Evolutionary conservation across 2,113 vertebrate genomes (phyloP).

Genomic region (Alosa alosa): DNA sequence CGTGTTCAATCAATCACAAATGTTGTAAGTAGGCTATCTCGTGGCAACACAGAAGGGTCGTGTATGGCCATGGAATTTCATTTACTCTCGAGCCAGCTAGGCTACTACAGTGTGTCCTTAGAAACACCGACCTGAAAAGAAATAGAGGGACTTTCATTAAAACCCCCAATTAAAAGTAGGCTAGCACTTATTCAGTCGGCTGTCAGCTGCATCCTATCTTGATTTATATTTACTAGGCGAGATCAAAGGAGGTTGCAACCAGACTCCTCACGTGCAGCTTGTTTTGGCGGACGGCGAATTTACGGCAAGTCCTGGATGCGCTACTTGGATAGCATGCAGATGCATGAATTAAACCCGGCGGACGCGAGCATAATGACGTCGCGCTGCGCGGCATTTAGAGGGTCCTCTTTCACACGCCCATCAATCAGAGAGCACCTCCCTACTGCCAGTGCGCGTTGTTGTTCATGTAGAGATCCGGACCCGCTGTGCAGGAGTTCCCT

Average conservation of each 20-base stretch:
- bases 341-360: slow-evolving; percentile 46
- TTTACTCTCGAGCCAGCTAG: neutral
- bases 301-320: slow-evolving; percentile 44
- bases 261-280: slow-evolving; percentile 34
- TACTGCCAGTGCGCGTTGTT: slow-evolving; percentile 54
- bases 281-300: slow-evolving; percentile 49
- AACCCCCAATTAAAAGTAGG: neutral
- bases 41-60: neutral
- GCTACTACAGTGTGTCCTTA: neutral
- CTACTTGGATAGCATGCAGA: slow-evolving; percentile 18
- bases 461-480: slow-evolving; percentile 14
- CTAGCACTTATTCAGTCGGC: neutral
- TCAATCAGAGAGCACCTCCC: slow-evolving; percentile 56
- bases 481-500: slow-evolving; percentile 45
- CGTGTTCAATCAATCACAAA: too few species aligned
- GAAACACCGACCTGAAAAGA: neutral
- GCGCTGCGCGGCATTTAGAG: slow-evolving; percentile 31
- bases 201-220: neutral
- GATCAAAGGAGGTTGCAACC: slow-evolving; percentile 8
- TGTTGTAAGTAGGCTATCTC: neutral
- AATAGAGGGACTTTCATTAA: neutral
- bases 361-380: slow-evolving; percentile 40
- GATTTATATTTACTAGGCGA: neutral
- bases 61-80: slow-evolving; percentile 1
- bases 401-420: slow-evolving; percentile 56